Conservation (phyloP, 2,113 vertebrate species). For the Rissa tridactyla region DNA sequence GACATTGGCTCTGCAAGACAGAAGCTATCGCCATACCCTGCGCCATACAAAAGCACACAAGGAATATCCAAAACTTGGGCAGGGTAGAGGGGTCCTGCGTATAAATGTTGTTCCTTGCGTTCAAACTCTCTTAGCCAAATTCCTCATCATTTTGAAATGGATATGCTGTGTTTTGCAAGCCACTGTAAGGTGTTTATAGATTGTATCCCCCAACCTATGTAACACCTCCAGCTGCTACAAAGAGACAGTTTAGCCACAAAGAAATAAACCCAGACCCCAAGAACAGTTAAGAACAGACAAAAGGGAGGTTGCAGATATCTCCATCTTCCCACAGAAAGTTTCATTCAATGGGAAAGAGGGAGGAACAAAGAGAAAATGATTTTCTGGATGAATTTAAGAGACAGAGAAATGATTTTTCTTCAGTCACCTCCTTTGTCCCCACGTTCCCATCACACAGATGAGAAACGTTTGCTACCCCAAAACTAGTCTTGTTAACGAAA, state of each 20-base stretch:
- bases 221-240: neutral
- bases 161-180: neutral
- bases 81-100: accelerated
- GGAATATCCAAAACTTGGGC: neutral
- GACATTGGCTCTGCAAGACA: neutral
- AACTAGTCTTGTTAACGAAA: neutral
- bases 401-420: neutral
- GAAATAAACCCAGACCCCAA: neutral
- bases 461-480: neutral
- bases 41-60: neutral
- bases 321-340: neutral
- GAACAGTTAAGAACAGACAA: neutral
- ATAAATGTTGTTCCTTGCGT: accelerated
- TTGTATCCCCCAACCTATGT: neutral
- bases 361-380: neutral
- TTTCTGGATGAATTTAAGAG: neutral
- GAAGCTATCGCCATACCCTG: neutral
- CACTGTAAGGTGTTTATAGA: neutral
- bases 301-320: neutral
- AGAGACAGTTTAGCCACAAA: neutral
- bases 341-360: neutral
- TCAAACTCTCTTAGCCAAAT: neutral
- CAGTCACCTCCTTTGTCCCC: neutral
- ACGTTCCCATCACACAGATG: neutral
- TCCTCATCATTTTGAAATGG: neutral